phyloP scores from a whole-genome alignment of 2,888 invertebrate species.

The Quadroppia sp. region DNA sequence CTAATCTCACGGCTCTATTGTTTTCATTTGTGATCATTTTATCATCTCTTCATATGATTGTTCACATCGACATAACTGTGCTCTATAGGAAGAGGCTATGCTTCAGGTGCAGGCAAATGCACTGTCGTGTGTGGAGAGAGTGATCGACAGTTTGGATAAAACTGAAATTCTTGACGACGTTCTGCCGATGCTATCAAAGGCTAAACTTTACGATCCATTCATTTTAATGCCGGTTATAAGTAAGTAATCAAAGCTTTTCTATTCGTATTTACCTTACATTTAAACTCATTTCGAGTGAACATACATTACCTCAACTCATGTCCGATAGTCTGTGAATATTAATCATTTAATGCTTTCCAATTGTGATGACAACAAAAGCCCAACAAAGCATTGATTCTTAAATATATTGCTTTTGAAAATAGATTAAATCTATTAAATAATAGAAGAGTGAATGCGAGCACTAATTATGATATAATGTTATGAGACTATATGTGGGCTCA shows the following conservation, averaged over 20 bases:
- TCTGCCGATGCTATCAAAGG: slow-evolving; percentile 78
- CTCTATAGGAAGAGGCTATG: slow-evolving; percentile 12
- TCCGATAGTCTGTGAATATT: neutral
- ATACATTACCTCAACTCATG: neutral
- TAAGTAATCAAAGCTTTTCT: slow-evolving; percentile 61
- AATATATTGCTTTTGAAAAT: too few species aligned
- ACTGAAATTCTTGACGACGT: slow-evolving; percentile 84
- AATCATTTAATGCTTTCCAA: neutral
- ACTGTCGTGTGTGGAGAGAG: slow-evolving; percentile 62
- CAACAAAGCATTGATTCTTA: neutral
- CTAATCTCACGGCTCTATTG: slow-evolving; percentile 4
- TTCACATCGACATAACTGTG: neutral
- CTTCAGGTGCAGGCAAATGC: slow-evolving; percentile 54
- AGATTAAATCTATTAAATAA: neutral
- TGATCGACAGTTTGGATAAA: slow-evolving; percentile 76
- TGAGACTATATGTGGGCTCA: neutral
- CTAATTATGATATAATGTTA: slow-evolving; percentile 2
- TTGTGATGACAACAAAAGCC: too few species aligned
- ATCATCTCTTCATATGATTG: slow-evolving; percentile 3
- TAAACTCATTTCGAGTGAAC: too few species aligned
- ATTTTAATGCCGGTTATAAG: slow-evolving; percentile 84
- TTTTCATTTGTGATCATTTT: slow-evolving; percentile 29
- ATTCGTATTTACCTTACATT: neutral
- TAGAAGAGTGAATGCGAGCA: neutral
- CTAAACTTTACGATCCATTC: slow-evolving; percentile 80